Percentiles rank a stretch among this genome's conserved stretches.
These are phyloP conservation scores for Eolophus roseicapilla DNA, from an alignment of 2,113 vertebrate genomes.

Conservation along the genomic window DNA sequence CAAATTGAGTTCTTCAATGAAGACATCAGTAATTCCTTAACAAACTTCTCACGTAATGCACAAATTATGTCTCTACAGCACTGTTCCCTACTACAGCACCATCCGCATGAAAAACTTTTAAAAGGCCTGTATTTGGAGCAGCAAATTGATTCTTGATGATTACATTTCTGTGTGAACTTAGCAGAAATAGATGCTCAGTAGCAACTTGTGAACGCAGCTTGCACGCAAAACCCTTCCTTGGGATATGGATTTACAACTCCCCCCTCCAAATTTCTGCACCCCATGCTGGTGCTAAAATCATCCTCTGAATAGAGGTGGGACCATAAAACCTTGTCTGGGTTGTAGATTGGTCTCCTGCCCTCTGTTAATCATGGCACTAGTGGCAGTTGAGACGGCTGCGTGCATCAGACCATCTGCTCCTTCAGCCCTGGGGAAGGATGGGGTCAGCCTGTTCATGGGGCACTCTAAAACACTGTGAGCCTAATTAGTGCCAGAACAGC, in stretches of 20 bases:
- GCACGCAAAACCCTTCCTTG: not conserved
- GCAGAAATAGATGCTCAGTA: not conserved
- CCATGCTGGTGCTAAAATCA: not conserved
- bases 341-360: not conserved
- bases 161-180: not conserved
- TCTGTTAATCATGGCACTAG: not conserved
- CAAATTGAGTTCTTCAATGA: not conserved
- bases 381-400: fast-evolving
- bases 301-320: not conserved
- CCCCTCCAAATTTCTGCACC: not conserved
- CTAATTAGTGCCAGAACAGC: not conserved
- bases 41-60: not conserved
- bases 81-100: not conserved
- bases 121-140: slow-evolving; percentile 1
- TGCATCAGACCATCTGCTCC: not conserved
- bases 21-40: not conserved
- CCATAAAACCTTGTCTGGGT: not conserved
- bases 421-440: fast-evolving
- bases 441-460: not conserved
- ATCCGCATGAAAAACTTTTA: not conserved
- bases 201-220: not conserved
- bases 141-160: slow-evolving; percentile 18
- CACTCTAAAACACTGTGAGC: not conserved
- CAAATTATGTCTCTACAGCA: not conserved
- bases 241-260: not conserved